Evolutionary conservation across 2,888 invertebrate species (phyloP).

Genomic region (Latrodectus elegans): DNA sequence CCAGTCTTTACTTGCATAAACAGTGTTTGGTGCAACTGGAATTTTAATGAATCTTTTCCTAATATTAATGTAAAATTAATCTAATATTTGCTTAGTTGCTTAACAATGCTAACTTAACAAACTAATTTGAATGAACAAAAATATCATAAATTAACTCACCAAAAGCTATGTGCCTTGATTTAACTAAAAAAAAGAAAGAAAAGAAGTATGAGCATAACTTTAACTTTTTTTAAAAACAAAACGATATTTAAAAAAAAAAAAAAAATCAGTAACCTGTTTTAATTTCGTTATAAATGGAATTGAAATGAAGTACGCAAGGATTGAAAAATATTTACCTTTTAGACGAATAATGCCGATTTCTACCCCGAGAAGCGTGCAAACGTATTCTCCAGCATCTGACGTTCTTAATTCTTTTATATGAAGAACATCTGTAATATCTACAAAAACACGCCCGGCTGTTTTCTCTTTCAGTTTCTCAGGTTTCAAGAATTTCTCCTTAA

Average conservation of each 20-base stretch:
- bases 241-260: too few species aligned
- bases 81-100: too few species aligned
- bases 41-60: too few species aligned
- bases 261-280: not conserved
- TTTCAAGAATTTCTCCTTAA: slow-evolving; percentile 10
- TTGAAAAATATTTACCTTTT: slow-evolving; percentile 30
- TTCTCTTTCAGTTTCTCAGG: slow-evolving; percentile 27
- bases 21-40: too few species aligned
- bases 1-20: too few species aligned
- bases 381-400: slow-evolving; percentile 52
- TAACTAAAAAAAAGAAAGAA: slow-evolving; percentile 42
- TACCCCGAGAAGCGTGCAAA: slow-evolving; percentile 47
- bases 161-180: slow-evolving; percentile 35
- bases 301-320: too few species aligned
- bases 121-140: not conserved
- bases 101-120: too few species aligned
- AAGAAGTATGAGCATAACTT: not conserved
- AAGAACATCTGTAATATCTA: slow-evolving; percentile 53
- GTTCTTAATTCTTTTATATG: slow-evolving; percentile 45
- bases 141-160: slow-evolving; percentile 37
- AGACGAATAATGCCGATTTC: slow-evolving; percentile 58
- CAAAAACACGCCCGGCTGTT: slow-evolving; percentile 30
- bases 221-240: not conserved
- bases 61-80: too few species aligned
- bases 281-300: not conserved